These are phyloP conservation scores for Cerastis leucographa DNA, from an alignment of 2,888 invertebrate species.

Conservation along the genomic window DNA sequence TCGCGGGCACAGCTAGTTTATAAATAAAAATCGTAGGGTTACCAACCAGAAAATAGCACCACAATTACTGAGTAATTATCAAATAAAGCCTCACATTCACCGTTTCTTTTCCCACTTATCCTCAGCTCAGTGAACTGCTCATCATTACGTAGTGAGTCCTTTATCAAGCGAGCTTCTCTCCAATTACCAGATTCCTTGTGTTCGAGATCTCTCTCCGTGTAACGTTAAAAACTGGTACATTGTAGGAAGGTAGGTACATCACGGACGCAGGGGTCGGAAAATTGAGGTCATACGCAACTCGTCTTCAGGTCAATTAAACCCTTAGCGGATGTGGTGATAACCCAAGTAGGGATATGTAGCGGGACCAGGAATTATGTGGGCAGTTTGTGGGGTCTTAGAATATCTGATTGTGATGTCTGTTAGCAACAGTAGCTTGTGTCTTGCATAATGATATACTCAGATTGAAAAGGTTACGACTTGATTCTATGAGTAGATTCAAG, in stretches of 20 bases:
- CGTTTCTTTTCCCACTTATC: background rate
- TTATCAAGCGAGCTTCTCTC: constrained; percentile 27
- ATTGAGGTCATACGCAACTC: constrained; percentile 80
- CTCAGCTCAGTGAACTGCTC: constrained; percentile 32
- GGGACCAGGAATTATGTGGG: constrained; percentile 16
- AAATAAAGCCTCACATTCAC: constrained; percentile 3
- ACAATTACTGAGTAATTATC: constrained; percentile 19
- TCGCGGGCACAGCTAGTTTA: too few species aligned
- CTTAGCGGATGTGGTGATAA: constrained; percentile 66
- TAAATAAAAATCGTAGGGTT: background rate
- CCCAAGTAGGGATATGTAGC: constrained; percentile 54
- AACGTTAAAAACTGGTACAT: constrained; percentile 74
- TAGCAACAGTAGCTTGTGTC: background rate
- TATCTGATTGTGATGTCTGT: background rate
- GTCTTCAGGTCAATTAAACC: constrained; percentile 82
- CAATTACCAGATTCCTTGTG: constrained; percentile 53
- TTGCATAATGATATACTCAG: background rate
- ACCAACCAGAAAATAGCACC: background rate
- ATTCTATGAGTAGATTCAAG: background rate
- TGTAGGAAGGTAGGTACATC: constrained; percentile 56
- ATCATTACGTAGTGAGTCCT: constrained; percentile 37
- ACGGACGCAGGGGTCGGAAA: constrained; percentile 75
- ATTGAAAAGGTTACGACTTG: background rate
- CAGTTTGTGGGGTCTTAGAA: constrained; percentile 2
- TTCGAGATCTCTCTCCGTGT: constrained; percentile 43